Evolutionary conservation across 2,113 vertebrate genomes (phyloP), one percentile per base, ranked within the genome.

Genomic region (Gulo gulo): DNA sequence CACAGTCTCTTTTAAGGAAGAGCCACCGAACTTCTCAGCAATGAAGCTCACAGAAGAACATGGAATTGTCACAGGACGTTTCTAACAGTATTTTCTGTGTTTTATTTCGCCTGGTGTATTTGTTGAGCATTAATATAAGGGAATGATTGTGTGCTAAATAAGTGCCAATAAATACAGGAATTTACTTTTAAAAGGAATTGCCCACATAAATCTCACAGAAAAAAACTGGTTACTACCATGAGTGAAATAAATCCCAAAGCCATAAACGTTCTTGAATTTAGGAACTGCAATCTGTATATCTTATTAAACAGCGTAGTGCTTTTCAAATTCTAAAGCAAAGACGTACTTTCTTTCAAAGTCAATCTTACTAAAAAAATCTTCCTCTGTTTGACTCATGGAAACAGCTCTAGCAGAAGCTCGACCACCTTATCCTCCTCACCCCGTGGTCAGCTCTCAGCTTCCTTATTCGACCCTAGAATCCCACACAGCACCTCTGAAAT

Each of bases 281-380:
- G 74, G 6, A 47, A 73, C 8, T 61, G 1, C 18, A 47, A 59
- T n/a, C 21, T 91, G 2, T 36, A 5, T 36, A 63, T 88, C 42
- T 95, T 81, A 88, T 84, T 83, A 89, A 89, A 81, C 36, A 79
- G 45, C 67, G 18, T 9, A 94, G 2, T 39, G 7, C 14, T 78
- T 81, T 93, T 63, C 55, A 93, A 73, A 59, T 80, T 94, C 57
- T 73, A 59, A 63, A 93, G 63, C 13, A 59, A 96, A 81, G 23
- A 4, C 6, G 10, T 45, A 59, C 14, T 69, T 69, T 96, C 45
- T 63, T 76, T 85, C 57, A 67, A 63, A 88, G 87, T 47, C 24
- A 26, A 0, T n/a, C 23, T 91, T 69, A 63, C 34, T 21, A 81
- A 65, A 65, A 65, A 39, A 63, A 52, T 14, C 69, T 80, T 26